Conservation (phyloP, 2,797 vertebrate species). For the Macrochelys suwanniensis region DNA sequence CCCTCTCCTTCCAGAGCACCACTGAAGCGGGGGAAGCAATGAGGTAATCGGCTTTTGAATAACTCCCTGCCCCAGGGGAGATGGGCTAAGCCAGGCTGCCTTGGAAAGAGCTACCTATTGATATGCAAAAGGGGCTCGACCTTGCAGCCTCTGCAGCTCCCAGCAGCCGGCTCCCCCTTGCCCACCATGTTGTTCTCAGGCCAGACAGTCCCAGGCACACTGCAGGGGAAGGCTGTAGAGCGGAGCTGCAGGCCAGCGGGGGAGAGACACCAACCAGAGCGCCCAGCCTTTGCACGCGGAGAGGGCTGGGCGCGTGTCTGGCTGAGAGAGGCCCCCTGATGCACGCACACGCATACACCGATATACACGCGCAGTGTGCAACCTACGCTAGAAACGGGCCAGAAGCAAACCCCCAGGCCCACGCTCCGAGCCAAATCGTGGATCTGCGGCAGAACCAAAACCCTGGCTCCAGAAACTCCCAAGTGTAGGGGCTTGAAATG, state of each 20-base stretch:
- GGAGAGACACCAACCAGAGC: not conserved
- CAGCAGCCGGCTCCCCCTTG: not conserved
- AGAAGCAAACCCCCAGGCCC: not conserved
- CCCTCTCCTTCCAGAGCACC: not conserved
- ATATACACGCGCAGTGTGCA: not conserved
- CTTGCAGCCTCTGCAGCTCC: not conserved
- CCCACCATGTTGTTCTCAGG: not conserved
- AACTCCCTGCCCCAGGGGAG: not conserved
- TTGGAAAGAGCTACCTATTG: not conserved
- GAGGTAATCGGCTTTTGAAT: not conserved
- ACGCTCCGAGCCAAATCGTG: no score
- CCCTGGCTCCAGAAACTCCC: not conserved
- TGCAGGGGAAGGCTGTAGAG: not conserved
- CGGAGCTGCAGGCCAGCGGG: no score
- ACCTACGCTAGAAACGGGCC: not conserved
- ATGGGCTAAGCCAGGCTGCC: not conserved
- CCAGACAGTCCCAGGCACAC: not conserved
- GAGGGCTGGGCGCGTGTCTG: not conserved
- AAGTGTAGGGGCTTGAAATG: not conserved
- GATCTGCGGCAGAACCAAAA: not conserved
- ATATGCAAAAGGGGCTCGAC: not conserved
- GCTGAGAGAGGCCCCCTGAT: not conserved
- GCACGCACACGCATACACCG: not conserved
- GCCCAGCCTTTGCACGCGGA: not conserved
- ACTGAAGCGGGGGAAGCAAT: not conserved